Conservation (phyloP, 2,888 invertebrate species). For the Leptura quadrifasciata region DNA sequence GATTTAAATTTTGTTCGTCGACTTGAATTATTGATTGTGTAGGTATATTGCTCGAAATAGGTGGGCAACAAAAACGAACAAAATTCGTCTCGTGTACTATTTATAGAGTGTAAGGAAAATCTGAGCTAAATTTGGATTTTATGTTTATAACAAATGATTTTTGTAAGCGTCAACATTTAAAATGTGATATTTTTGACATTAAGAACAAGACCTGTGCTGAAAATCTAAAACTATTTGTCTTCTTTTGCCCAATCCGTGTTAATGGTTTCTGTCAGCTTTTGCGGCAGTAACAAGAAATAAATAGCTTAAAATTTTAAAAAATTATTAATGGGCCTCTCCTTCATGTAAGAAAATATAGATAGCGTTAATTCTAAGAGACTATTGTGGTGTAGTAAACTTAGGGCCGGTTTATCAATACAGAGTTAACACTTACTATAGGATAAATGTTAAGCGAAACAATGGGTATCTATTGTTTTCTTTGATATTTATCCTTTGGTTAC, state of each 20-base stretch:
- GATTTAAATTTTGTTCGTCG: conserved; percentile 10
- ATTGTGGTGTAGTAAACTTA: too few relatives aligned
- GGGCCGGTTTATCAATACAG: too few relatives aligned
- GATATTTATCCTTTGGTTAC: too few relatives aligned
- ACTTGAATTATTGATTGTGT: not conserved
- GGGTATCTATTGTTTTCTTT: too few relatives aligned
- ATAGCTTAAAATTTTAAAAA: too few relatives aligned
- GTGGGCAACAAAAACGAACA: not conserved
- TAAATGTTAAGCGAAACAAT: too few relatives aligned
- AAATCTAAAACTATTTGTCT: not conserved
- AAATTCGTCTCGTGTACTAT: conserved; percentile 6
- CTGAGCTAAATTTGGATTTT: conserved; percentile 5
- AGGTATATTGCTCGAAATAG: conserved; percentile 4
- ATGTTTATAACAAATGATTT: conserved; percentile 16
- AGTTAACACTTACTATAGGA: too few relatives aligned
- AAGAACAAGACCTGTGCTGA: conserved; percentile 12
- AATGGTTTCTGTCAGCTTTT: not conserved
- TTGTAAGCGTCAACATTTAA: conserved; percentile 24
- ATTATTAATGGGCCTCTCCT: too few relatives aligned
- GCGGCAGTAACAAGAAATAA: not conserved
- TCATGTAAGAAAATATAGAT: too few relatives aligned
- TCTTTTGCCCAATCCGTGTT: not conserved
- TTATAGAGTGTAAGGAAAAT: not conserved
- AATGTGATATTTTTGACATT: conserved; percentile 34
- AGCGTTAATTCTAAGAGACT: too few relatives aligned